phyloP scores from a whole-genome alignment of 2,888 invertebrate species.

The Argyresthia goedartella region DNA sequence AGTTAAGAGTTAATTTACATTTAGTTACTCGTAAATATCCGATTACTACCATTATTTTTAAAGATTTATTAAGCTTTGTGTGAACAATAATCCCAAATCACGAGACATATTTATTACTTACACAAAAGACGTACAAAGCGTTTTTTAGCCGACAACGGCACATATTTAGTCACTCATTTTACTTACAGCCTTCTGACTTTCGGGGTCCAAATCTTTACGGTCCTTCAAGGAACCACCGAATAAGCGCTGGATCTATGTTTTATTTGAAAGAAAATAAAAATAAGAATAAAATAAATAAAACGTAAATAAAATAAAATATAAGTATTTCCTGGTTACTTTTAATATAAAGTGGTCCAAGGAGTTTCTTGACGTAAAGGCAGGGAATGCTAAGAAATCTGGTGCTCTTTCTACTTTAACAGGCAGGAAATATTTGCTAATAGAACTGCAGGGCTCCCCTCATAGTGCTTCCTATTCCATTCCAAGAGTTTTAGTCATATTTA shows the following conservation, averaged over 20 bases:
- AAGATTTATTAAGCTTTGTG: too few relatives aligned
- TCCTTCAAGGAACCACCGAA: slow-evolving; percentile 78
- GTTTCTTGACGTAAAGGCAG: too few relatives aligned
- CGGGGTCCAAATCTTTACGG: slow-evolving; percentile 76
- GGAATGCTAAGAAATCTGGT: too few relatives aligned
- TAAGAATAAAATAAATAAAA: slow-evolving; percentile 12
- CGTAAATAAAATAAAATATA: slow-evolving; percentile 1
- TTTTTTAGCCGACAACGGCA: slow-evolving; percentile 10
- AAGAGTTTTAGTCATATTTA: too few relatives aligned
- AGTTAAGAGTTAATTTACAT: neutral
- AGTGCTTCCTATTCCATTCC: too few relatives aligned
- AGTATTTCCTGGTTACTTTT: slow-evolving; percentile 20
- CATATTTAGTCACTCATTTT: slow-evolving; percentile 17
- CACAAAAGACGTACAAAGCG: neutral
- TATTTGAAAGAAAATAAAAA: slow-evolving; percentile 34
- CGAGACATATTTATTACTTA: too few relatives aligned
- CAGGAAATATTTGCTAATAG: too few relatives aligned
- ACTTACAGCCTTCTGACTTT: slow-evolving; percentile 79
- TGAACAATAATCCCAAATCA: too few relatives aligned
- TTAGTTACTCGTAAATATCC: neutral
- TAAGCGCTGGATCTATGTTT: slow-evolving; percentile 77
- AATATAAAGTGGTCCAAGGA: slow-evolving; percentile 13
- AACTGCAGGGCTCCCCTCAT: too few relatives aligned
- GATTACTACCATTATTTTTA: too few relatives aligned
- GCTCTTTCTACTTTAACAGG: too few relatives aligned